These are phyloP conservation scores for Momotus momota DNA, from an alignment of 2,797 vertebrate species.

Conservation along the genomic window DNA sequence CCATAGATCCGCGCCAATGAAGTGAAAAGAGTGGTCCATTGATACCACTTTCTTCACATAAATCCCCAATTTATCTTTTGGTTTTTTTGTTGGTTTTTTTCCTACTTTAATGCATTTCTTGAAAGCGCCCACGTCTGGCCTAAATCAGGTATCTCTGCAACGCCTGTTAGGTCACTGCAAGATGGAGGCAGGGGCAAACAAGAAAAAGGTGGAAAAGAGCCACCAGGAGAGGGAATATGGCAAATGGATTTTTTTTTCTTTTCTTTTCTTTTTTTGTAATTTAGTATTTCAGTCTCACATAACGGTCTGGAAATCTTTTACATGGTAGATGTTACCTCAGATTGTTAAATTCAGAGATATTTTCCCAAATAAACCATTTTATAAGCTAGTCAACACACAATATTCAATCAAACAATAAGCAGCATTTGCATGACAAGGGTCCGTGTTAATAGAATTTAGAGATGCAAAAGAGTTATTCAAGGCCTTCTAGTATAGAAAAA, in stretches of 20 bases:
- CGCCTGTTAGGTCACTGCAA: neutral
- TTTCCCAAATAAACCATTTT: conserved; percentile 68
- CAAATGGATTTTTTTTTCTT: neutral
- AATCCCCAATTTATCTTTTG: accelerated
- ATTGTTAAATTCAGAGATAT: neutral
- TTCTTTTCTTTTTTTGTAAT: neutral
- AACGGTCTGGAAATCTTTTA: neutral
- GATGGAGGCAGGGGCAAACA: neutral
- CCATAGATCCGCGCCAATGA: neutral
- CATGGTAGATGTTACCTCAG: neutral
- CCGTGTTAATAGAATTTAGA: conserved; percentile 61
- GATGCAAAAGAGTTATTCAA: conserved; percentile 27
- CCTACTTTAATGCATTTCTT: neutral
- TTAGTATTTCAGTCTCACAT: neutral
- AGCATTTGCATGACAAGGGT: conserved; percentile 18
- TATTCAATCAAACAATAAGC: conserved; percentile 11
- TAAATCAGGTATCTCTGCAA: neutral
- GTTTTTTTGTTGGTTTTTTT: neutral
- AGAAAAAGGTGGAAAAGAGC: neutral
- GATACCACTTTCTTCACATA: neutral
- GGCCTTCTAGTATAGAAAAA: neutral
- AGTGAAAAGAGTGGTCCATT: neutral
- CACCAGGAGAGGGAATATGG: neutral
- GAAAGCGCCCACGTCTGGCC: neutral
- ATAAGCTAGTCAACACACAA: conserved; percentile 53